Percentiles rank a stretch among this genome's conserved stretches.
Conservation (phyloP, 2,797 vertebrate species). For the Urosaurus nigricauda region DNA sequence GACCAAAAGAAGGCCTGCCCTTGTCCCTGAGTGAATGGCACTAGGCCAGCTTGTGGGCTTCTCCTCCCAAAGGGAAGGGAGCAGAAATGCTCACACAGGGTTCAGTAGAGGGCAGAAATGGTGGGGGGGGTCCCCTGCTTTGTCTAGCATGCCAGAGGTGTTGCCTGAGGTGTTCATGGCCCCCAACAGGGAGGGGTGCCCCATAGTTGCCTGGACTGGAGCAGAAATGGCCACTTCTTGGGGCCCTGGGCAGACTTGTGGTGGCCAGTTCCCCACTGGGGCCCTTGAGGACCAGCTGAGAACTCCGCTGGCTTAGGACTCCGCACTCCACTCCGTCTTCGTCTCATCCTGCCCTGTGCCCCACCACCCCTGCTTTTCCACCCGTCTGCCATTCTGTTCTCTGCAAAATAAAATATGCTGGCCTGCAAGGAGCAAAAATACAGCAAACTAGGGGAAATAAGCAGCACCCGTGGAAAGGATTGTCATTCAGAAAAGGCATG, state of each 20-base stretch:
- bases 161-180: background rate
- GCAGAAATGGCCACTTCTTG: no score
- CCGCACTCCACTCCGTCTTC: no score
- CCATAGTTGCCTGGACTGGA: no score
- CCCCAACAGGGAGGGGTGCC: no score
- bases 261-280: no score
- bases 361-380: background rate
- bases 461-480: rapidly evolving
- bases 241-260: no score
- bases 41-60: background rate
- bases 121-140: background rate
- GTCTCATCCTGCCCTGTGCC: background rate
- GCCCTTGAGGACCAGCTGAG: no score
- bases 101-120: no score
- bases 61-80: no score
- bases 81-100: no score
- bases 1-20: background rate
- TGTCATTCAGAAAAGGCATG: background rate
- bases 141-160: background rate
- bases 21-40: background rate
- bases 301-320: no score
- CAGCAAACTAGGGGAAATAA: background rate
- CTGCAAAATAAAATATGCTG: background rate
- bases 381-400: background rate
- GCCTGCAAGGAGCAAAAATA: background rate